Conservation (phyloP, 2,888 invertebrate genomes). For the Anagyrus pseudococci region DNA sequence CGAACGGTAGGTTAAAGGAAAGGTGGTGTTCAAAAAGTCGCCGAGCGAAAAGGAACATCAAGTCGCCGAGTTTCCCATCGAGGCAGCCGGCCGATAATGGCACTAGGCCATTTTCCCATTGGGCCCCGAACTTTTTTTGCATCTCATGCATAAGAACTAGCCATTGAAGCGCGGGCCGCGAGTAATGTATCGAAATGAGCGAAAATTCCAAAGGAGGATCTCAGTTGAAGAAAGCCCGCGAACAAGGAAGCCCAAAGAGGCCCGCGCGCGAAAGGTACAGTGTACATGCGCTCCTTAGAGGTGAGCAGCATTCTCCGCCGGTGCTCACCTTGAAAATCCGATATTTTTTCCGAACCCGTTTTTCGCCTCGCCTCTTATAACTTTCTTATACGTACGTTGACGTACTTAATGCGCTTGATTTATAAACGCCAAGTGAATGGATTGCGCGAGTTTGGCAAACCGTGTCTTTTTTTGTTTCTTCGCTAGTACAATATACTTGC, state of each 20-base stretch:
- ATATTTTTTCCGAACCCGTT: neutral
- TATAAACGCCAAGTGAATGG: no score
- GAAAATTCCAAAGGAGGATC: constrained; percentile 1
- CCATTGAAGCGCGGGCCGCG: constrained; percentile 13
- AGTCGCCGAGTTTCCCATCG: constrained; percentile 1
- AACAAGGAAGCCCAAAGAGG: constrained; percentile 22
- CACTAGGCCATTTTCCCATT: constrained; percentile 7
- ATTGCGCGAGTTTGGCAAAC: no score
- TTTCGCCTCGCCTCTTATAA: neutral
- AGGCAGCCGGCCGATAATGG: constrained; percentile 5
- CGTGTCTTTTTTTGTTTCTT: no score
- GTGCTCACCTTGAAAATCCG: constrained; percentile 20
- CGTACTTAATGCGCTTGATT: neutral
- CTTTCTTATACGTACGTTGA: neutral
- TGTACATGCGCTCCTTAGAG: constrained; percentile 13
- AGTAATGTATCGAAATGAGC: neutral
- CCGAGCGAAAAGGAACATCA: neutral
- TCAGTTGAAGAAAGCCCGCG: neutral
- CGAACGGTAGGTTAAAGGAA: neutral
- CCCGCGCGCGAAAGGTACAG: constrained; percentile 9
- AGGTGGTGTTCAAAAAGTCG: neutral
- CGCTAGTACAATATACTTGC: no score
- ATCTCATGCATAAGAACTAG: constrained; percentile 30
- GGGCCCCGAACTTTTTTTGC: neutral
- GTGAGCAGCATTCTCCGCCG: constrained; percentile 25